Base-by-base conservation (phyloP, 2,797 vertebrate genomes). In the Alcedo atthis region DNA sequence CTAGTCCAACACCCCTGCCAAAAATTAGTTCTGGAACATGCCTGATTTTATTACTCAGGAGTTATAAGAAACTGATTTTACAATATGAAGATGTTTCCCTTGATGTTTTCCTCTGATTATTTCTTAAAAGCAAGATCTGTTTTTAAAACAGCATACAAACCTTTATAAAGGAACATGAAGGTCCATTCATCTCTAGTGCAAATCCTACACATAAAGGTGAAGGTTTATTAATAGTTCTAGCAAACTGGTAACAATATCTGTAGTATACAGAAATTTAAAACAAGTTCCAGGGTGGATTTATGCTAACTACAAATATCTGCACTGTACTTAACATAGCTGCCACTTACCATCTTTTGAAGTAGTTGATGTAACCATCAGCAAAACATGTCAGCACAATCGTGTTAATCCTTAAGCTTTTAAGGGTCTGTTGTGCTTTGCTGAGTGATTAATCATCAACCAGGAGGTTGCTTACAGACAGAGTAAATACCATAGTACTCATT, bases 61-160 rank as follows among this genome's bases (percentile, higher is more conserved):
- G 63, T 66, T 63, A 32, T 37, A 61, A 71, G 73, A 86, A 93
- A 42, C 30, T 46, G 7, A 4, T 61, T 75, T 74, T 64, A 42
- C 10, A 75, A 55, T 83, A 69, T 12, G 14, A 53, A 16, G 1
- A 3, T 80, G 33, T 54, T 86, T 92, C 45, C 53, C 30, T 13
- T 37, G 37, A 37, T 37, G 37, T 6, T 37, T 79, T 70, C 58
- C 25, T 88, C 68, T 74, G 73, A 37, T 51, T 54, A 18, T 68
- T 94, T 45, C 68, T 97, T 78, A 87, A 92, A 90, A 95, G 89
- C 67, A 7, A 37, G 71, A 22, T 16, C 63, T 86, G 46, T 13
- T 75, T 87, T 86, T 87, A 92, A 93, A 61, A 77, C 61, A 89
- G 22, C 57, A 78, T 57, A 66, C 53, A 90, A 76, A 94, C 30